These are phyloP conservation scores for Urocynchramus pylzowi DNA, from an alignment of 2,113 vertebrate genomes.

Conservation along the genomic window DNA sequence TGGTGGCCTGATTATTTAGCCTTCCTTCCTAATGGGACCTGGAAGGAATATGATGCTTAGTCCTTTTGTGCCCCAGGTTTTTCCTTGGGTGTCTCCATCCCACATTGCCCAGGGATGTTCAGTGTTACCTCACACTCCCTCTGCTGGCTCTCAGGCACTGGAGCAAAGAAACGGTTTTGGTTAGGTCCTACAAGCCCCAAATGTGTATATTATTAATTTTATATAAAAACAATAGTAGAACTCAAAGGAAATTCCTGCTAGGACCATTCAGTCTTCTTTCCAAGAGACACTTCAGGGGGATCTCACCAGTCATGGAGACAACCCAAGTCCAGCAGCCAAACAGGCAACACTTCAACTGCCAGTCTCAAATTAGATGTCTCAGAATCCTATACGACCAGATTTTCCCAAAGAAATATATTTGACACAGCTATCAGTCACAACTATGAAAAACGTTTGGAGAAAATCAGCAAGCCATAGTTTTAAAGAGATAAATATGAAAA, in stretches of 20 bases:
- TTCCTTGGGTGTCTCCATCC: background rate
- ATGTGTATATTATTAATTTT: background rate
- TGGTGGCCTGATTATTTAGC: background rate
- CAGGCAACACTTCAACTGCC: background rate
- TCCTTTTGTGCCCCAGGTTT: background rate
- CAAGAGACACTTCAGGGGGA: background rate
- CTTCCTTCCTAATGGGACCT: background rate
- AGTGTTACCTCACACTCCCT: constrained; percentile 34
- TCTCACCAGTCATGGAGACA: fast-evolving
- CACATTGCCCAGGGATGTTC: background rate
- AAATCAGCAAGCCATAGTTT: background rate
- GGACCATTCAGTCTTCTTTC: background rate
- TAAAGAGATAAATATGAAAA: background rate
- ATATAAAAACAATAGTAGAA: background rate
- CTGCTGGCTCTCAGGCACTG: constrained; percentile 38
- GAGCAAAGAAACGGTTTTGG: background rate
- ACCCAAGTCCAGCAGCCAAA: background rate
- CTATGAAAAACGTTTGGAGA: background rate
- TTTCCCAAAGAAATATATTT: background rate
- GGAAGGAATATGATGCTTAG: background rate
- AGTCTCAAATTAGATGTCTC: background rate
- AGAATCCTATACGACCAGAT: background rate
- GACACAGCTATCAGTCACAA: background rate
- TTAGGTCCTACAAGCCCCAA: background rate
- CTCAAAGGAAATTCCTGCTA: background rate